Percentiles rank a stretch among this genome's conserved stretches.
These are phyloP conservation scores for Alces alces DNA, from an alignment of 2,113 vertebrate species.

Conservation along the genomic window DNA sequence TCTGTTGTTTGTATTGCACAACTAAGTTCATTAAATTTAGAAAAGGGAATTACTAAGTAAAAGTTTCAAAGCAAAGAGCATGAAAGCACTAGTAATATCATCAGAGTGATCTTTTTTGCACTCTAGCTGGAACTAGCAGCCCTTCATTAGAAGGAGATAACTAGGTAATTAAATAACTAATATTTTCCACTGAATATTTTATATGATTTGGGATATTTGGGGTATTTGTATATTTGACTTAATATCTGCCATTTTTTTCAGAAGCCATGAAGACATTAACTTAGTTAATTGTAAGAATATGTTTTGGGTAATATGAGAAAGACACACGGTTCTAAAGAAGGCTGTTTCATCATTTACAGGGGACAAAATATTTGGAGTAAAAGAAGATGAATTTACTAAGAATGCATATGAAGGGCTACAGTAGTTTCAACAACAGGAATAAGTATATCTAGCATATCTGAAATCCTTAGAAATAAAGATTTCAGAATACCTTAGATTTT, in stretches of 20 bases:
- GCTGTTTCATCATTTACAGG: not conserved
- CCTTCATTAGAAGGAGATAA: not conserved
- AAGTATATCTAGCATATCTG: not conserved
- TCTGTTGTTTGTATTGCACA: not conserved
- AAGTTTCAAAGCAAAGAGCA: not conserved
- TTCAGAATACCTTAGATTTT: not conserved
- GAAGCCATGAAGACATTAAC: not conserved
- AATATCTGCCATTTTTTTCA: not conserved
- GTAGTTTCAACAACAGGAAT: not conserved
- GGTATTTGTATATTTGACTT: not conserved
- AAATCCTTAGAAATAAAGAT: not conserved
- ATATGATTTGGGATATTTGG: not conserved
- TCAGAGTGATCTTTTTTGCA: not conserved
- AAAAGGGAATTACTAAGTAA: not conserved
- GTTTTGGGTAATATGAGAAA: not conserved
- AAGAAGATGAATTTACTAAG: not conserved
- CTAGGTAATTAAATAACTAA: not conserved
- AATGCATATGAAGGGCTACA: not conserved
- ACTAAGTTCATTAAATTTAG: not conserved
- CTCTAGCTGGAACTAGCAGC: not conserved
- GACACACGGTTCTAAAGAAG: not conserved
- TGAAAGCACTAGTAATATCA: not conserved
- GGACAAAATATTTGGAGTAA: not conserved
- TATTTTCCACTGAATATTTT: not conserved
- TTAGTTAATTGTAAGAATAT: not conserved